Conservation (phyloP, 2,797 vertebrate genomes). For the Sarcophilus harrisii region DNA sequence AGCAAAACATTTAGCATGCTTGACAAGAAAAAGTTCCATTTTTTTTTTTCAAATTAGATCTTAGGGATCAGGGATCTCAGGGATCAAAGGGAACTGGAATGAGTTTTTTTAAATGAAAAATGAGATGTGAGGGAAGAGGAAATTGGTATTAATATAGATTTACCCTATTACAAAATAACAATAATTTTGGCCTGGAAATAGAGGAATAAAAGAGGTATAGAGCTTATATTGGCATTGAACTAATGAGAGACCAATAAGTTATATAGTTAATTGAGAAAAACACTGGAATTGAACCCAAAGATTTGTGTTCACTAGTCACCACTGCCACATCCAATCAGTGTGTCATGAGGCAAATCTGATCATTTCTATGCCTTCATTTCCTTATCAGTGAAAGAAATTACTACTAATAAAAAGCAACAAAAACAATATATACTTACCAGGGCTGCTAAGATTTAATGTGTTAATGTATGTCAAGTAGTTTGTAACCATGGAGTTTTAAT, state of each 20-base stretch:
- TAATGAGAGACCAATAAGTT: background rate
- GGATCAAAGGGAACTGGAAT: background rate
- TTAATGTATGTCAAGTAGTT: background rate
- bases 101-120: background rate
- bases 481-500: background rate
- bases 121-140: background rate
- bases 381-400: background rate
- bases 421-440: background rate
- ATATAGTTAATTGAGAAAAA: background rate
- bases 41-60: background rate
- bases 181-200: fast-evolving
- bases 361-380: background rate
- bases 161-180: background rate
- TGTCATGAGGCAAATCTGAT: background rate
- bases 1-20: background rate
- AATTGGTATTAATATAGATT: background rate
- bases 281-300: background rate
- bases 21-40: background rate
- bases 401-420: background rate
- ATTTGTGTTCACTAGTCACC: background rate
- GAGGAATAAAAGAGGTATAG: fast-evolving
- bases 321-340: background rate
- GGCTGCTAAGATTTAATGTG: background rate
- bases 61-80: background rate
- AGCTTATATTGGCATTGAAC: background rate